A percentile compares a stretch with the other conserved stretches of the same genome.
Evolutionary conservation across 2,797 vertebrate species (phyloP).

Genomic region (Helarctos malayanus): DNA sequence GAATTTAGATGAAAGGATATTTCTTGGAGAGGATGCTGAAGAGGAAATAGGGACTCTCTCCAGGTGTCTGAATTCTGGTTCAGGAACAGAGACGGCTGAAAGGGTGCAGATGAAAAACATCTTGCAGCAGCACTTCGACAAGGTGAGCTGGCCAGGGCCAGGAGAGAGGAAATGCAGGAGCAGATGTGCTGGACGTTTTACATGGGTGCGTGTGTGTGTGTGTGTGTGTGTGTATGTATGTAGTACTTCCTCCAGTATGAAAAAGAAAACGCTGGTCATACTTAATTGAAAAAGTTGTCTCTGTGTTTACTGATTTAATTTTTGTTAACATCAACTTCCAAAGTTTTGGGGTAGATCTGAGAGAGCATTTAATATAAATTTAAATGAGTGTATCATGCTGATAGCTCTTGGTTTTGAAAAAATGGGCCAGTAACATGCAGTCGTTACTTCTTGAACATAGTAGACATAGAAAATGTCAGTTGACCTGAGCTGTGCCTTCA

Average conservation of each 20-base stretch:
- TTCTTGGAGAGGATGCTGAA: slow-evolving; percentile 94
- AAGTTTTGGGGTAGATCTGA: background rate
- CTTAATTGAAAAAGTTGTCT: background rate
- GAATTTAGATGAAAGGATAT: slow-evolving; percentile 96
- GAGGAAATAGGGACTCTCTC: slow-evolving; percentile 95
- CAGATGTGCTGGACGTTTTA: accelerated
- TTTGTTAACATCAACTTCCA: slow-evolving; percentile 22
- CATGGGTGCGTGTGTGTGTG: background rate
- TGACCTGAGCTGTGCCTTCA: background rate
- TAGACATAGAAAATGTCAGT: background rate
- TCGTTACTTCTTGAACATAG: background rate
- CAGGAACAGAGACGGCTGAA: slow-evolving; percentile 88
- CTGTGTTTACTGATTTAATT: slow-evolving; percentile 18
- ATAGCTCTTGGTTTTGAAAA: background rate
- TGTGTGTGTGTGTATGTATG: background rate
- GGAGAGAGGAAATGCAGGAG: background rate
- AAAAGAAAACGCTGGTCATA: background rate
- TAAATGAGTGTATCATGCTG: background rate
- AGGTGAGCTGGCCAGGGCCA: slow-evolving; percentile 79
- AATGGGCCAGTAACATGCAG: background rate
- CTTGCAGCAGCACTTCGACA: slow-evolving; percentile 91
- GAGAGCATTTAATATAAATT: background rate
- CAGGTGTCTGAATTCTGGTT: slow-evolving; percentile 89
- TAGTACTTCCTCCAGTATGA: background rate
- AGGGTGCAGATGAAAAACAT: slow-evolving; percentile 88